Evolutionary conservation across 1,140 invertebrate species (phyloP).

Genomic region (Panulirus ornatus): DNA sequence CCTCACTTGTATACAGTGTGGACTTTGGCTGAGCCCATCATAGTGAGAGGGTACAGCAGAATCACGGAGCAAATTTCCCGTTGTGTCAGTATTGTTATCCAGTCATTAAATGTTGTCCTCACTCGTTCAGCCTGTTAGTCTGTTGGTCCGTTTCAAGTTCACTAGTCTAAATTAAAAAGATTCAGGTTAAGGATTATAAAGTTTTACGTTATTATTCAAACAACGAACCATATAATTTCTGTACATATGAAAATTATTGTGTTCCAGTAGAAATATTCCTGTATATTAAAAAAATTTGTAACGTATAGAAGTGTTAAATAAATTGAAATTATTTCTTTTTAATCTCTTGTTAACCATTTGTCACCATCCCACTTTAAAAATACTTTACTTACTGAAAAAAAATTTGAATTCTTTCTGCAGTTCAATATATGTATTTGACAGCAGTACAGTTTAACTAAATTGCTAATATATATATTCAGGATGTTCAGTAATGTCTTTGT

Average conservation of each 20-base stretch:
- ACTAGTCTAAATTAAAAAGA: slow-evolving; percentile 67
- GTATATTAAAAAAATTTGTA: slow-evolving; percentile 69
- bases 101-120: slow-evolving; percentile 65
- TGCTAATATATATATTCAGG: too few species aligned
- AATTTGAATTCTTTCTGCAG: too few species aligned
- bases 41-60: slow-evolving; percentile 30
- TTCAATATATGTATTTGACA: too few species aligned
- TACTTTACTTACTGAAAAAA: too few species aligned
- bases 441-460: too few species aligned
- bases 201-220: slow-evolving; percentile 54
- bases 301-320: slow-evolving; percentile 72
- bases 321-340: slow-evolving; percentile 65
- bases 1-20: slow-evolving; percentile 12
- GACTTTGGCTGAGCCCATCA: slow-evolving; percentile 28
- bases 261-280: slow-evolving; percentile 68
- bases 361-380: too few species aligned
- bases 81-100: slow-evolving; percentile 66
- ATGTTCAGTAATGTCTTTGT: too few species aligned
- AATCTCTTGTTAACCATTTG: neutral
- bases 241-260: slow-evolving; percentile 67
- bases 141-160: slow-evolving; percentile 68
- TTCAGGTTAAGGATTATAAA: slow-evolving; percentile 56
- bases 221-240: slow-evolving; percentile 68
- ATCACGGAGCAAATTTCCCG: slow-evolving; percentile 39
- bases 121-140: slow-evolving; percentile 60